These are phyloP conservation scores for Netelia melanura DNA, from an alignment of 2,888 invertebrate species.

Conservation along the genomic window DNA sequence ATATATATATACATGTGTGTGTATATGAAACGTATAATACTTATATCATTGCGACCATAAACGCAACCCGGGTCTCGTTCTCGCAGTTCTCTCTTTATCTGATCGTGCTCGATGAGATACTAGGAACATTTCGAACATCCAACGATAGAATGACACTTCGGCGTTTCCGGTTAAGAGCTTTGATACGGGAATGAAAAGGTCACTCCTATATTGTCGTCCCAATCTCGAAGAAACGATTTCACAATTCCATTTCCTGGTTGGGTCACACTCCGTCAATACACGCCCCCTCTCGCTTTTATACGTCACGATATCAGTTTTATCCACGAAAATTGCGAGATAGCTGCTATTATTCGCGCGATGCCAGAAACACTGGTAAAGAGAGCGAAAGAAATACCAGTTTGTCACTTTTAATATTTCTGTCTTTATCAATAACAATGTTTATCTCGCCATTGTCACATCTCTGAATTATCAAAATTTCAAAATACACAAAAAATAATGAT, in stretches of 20 bases:
- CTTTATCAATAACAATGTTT: neutral
- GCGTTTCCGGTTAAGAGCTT: neutral
- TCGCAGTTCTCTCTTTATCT: conserved; percentile 42
- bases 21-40: conserved; percentile 3
- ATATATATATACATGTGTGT: neutral
- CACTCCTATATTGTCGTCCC: conserved; percentile 8
- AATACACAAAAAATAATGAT: too few species aligned
- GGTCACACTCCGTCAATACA: neutral
- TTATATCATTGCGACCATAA: conserved; percentile 37
- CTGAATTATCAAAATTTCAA: too few species aligned
- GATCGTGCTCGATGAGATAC: conserved; percentile 19
- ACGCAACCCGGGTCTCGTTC: conserved; percentile 44
- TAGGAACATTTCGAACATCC: neutral
- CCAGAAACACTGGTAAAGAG: neutral
- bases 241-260: conserved; percentile 33
- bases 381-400: conserved; percentile 1
- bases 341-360: neutral
- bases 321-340: neutral
- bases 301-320: neutral
- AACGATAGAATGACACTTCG: conserved; percentile 6
- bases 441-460: too few species aligned
- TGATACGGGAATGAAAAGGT: conserved; percentile 11
- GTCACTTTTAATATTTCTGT: neutral
- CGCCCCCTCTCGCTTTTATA: neutral
- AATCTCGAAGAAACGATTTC: conserved; percentile 54